Evolutionary conservation across 2,888 invertebrate species (phyloP).

Genomic region (Halictus ligatus): DNA sequence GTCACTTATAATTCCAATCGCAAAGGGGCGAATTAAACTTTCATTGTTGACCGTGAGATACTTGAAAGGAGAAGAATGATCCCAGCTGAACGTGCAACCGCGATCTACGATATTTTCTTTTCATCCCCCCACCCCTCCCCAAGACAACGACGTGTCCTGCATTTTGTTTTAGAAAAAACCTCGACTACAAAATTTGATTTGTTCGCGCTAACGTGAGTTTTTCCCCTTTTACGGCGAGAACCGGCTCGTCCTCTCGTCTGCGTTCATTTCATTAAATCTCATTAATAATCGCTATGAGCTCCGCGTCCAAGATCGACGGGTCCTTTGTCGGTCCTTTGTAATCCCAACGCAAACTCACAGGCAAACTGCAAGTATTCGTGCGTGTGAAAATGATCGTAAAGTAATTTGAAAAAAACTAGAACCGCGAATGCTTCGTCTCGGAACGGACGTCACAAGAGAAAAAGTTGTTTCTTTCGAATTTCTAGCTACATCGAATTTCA

Average conservation of each 20-base stretch:
- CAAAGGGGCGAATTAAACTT: not conserved
- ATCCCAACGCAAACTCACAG: not conserved
- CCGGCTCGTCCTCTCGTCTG: constrained; percentile 21
- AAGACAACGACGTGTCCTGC: constrained; percentile 14
- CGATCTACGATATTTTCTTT: constrained; percentile 15
- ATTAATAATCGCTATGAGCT: constrained; percentile 30
- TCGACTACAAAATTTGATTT: constrained; percentile 66
- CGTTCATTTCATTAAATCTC: constrained; percentile 25
- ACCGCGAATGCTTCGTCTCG: not conserved
- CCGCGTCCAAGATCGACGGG: not conserved
- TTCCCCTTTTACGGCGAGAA: constrained; percentile 16
- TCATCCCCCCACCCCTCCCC: not conserved
- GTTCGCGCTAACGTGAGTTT: constrained; percentile 44
- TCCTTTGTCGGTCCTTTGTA: not conserved
- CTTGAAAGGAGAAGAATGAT: not conserved
- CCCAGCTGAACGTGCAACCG: constrained; percentile 29
- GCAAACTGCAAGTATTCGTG: not conserved
- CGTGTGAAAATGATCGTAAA: not conserved
- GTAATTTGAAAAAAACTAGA: not conserved
- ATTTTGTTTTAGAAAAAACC: constrained; percentile 47
- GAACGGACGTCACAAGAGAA: not conserved
- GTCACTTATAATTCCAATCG: not conserved
- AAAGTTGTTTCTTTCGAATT: not conserved
- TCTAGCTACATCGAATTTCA: not conserved
- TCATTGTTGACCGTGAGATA: not conserved